Evolutionary conservation across 2,797 vertebrate genomes (phyloP).

Genomic region (Prionace glauca): DNA sequence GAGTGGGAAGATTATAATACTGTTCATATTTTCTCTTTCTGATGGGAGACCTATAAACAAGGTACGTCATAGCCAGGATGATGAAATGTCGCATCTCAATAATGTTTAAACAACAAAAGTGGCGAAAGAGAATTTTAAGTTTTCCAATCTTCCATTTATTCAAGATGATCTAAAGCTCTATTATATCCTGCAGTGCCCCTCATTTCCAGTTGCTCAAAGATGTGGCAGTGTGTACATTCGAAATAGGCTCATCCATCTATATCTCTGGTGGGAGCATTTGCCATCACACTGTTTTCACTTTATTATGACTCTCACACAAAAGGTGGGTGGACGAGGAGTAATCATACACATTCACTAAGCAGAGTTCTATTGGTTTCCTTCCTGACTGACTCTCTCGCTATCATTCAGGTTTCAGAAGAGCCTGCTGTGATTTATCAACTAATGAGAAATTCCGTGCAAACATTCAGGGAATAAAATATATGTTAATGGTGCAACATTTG

Average conservation of each 20-base stretch:
- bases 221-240: not conserved
- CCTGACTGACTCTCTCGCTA: not conserved
- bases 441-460: not conserved
- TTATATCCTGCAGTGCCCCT: slow-evolving; percentile 9
- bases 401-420: not conserved
- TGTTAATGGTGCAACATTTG: not conserved
- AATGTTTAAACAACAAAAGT: slow-evolving; percentile 12
- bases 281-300: slow-evolving; percentile 15
- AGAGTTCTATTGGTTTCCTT: not conserved
- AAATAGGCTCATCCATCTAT: slow-evolving; percentile 11
- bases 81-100: not conserved
- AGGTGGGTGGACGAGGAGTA: slow-evolving; percentile 24
- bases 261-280: slow-evolving; percentile 29
- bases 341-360: not conserved
- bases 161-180: slow-evolving; percentile 33
- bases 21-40: slow-evolving; percentile 6
- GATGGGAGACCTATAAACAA: slow-evolving; percentile 35
- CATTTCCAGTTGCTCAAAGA: slow-evolving; percentile 36
- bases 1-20: slow-evolving; percentile 27
- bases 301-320: slow-evolving; percentile 3
- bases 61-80: not conserved
- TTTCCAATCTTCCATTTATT: slow-evolving; percentile 1
- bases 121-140: slow-evolving; percentile 5
- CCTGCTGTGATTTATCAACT: not conserved
- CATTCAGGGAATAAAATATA: not conserved